Base-by-base conservation (phyloP, 2,113 vertebrate species). In the Vulpes vulpes region DNA sequence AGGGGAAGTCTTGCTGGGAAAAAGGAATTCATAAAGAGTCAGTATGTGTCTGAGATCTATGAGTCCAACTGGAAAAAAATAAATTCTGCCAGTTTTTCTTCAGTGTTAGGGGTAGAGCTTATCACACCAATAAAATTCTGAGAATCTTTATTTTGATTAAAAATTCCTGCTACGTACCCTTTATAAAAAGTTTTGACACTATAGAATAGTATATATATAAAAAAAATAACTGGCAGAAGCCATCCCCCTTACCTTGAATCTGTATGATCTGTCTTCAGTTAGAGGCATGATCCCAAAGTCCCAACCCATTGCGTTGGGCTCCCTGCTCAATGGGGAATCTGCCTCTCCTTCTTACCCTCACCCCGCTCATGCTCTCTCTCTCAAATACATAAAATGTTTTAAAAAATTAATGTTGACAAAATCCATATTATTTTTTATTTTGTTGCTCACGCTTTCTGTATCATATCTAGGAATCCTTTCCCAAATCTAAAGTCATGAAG, bases 11-110 rank as follows among this genome's bases (percentile, higher is more conserved):
- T 94, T 59, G 35, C 35, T 94, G 69, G 19, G 49, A 65, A 71
- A 94, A 82, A 91, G 4, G 10, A 97, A 96, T 89, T 93, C 43
- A 89, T 89, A 79, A 97, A 93, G 5, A 20, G 73, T 15, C 32
- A 92, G 78, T 59, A 93, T 95, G 65, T 91, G 55, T 76, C n/a
- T 88, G 30, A 94, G 4, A 93, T 38, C 71, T 90, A 17, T 89
- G 8, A 96, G 38, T 64, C 7, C 32, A 91, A 64, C 0, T 82
- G 27, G 20, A 93, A 85, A 93, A 91, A 91, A 71, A 85, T 20
- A 76, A 95, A 51, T 74, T 74, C 43, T 86, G 35, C 14, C 19
- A 71, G 4, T 55, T 81, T 64, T 93, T 85, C 49, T 84, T 95
- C 94, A 97, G 35, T 81, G 19, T 65, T 38, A 86, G 10, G 53